Conservation (phyloP, 2,113 vertebrate species). For the Fulica atra region DNA sequence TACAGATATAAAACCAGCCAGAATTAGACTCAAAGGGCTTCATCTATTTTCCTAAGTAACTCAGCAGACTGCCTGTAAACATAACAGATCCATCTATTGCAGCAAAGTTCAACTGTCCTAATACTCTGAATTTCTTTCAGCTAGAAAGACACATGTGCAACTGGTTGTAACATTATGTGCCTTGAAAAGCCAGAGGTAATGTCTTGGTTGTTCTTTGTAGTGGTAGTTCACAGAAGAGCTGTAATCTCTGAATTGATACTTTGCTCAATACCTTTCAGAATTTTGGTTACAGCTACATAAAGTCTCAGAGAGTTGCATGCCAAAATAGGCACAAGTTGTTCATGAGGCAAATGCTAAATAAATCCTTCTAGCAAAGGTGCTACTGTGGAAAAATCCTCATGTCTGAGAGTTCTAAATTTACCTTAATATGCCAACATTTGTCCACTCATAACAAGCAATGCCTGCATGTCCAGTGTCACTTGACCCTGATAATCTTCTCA, state of each 20-base stretch:
- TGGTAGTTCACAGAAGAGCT: not conserved
- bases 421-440: not conserved
- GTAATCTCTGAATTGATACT: not conserved
- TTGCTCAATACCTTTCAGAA: not conserved
- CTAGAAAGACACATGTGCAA: not conserved
- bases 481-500: not conserved
- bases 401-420: not conserved
- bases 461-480: not conserved
- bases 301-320: not conserved
- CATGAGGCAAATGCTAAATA: not conserved
- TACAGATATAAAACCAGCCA: not conserved
- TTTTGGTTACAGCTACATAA: not conserved
- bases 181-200: not conserved
- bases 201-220: not conserved
- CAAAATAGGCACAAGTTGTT: conserved; percentile 36
- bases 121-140: not conserved
- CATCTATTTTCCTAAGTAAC: not conserved
- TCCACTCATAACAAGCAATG: not conserved
- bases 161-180: not conserved
- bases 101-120: not conserved
- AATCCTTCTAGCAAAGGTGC: not conserved
- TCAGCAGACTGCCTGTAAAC: not conserved
- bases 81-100: not conserved
- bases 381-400: not conserved
- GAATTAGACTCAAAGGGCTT: not conserved